These are phyloP conservation scores for Ferdinandea cuprea DNA, from an alignment of 2,888 invertebrate species.

Conservation along the genomic window DNA sequence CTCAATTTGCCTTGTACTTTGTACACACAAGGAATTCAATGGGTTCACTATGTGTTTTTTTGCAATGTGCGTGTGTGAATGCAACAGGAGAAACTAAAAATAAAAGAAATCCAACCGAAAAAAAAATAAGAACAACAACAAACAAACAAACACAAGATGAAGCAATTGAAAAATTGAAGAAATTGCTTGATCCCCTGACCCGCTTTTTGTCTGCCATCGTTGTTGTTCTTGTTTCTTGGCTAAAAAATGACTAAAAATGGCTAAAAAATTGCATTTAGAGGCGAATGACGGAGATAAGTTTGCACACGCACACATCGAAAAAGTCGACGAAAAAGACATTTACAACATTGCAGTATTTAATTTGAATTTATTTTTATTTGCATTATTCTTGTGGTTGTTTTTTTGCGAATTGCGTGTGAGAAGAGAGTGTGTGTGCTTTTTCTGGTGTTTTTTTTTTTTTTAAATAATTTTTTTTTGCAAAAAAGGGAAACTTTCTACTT, in stretches of 20 bases:
- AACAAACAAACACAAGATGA: constrained; percentile 37
- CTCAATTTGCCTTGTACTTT: constrained; percentile 75
- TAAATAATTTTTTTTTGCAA: constrained; percentile 11
- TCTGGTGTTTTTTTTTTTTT: constrained; percentile 13
- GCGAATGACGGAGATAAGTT: constrained; percentile 50
- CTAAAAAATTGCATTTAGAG: constrained; percentile 64
- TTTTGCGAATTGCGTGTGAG: neutral
- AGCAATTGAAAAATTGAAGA: constrained; percentile 74
- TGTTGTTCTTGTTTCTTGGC: constrained; percentile 14
- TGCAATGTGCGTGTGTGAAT: constrained; percentile 39
- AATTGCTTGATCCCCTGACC: constrained; percentile 74
- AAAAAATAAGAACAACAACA: neutral
- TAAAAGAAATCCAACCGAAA: constrained; percentile 25
- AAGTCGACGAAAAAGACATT: constrained; percentile 22
- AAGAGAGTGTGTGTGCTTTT: constrained; percentile 12
- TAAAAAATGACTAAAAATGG: constrained; percentile 62
- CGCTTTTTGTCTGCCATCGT: constrained; percentile 47
- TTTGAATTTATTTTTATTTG: constrained; percentile 68
- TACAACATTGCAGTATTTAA: constrained; percentile 61
- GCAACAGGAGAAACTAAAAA: constrained; percentile 9
- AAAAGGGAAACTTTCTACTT: constrained; percentile 63
- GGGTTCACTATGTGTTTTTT: constrained; percentile 27
- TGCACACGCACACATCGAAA: constrained; percentile 19
- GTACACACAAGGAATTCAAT: constrained; percentile 53
- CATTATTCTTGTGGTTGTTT: constrained; percentile 7